phyloP scores from a whole-genome alignment of 2,888 invertebrate species.

The Axea sp. region DNA sequence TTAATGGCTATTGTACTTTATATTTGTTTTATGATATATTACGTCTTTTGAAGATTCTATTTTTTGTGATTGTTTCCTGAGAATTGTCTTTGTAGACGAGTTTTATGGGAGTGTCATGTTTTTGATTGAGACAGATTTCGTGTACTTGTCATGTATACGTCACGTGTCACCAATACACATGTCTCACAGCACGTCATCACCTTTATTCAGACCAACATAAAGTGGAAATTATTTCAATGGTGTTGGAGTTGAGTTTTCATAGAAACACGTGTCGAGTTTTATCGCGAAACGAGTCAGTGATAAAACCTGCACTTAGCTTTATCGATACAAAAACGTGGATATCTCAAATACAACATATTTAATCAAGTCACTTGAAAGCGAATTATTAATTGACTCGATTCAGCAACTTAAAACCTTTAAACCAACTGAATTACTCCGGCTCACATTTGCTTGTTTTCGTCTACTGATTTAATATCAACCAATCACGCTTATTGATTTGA shows the following conservation, averaged over 20 bases:
- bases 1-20: constrained; percentile 57
- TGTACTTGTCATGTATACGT: constrained; percentile 57
- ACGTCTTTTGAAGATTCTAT: constrained; percentile 51
- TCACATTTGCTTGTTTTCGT: too few species aligned
- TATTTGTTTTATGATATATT: constrained; percentile 48
- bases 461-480: too few species aligned
- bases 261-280: too few species aligned
- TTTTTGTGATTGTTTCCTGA: constrained; percentile 61
- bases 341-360: too few species aligned
- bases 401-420: too few species aligned
- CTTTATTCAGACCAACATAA: constrained; percentile 29
- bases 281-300: too few species aligned
- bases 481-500: too few species aligned
- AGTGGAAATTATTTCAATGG: constrained; percentile 13
- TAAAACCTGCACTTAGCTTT: too few species aligned
- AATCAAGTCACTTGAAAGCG: too few species aligned
- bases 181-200: constrained; percentile 44
- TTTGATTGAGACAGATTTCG: constrained; percentile 56
- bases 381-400: too few species aligned
- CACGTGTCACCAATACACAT: constrained; percentile 37
- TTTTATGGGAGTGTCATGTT: constrained; percentile 62
- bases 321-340: too few species aligned
- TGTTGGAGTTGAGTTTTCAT: constrained; percentile 31
- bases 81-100: constrained; percentile 62
- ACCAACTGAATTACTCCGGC: too few species aligned